Evolutionary conservation across 2,888 invertebrate species (phyloP).

Genomic region (Rhyacophila evoluta): DNA sequence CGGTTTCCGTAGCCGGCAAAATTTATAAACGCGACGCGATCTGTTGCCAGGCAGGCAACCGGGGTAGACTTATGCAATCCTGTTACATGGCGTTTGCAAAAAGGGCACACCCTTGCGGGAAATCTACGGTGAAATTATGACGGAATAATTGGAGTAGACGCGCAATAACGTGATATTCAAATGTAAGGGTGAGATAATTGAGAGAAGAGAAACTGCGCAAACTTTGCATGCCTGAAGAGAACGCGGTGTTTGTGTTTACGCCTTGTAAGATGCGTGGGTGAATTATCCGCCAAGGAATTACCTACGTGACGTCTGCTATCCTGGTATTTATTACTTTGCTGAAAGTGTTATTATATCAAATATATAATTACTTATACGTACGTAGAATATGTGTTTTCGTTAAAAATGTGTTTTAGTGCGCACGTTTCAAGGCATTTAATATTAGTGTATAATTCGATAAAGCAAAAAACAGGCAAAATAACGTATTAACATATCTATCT

Average conservation of each 20-base stretch:
- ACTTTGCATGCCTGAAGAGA: not conserved
- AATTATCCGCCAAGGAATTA: not conserved
- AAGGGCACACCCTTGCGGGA: slow-evolving; percentile 38
- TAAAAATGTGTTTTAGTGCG: not conserved
- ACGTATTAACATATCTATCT: no score
- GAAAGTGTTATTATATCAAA: not conserved
- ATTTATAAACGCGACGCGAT: slow-evolving; percentile 34
- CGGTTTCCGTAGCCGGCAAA: slow-evolving; percentile 20
- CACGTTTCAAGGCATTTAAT: not conserved
- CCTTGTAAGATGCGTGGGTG: not conserved
- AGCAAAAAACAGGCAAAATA: no score
- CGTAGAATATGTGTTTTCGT: not conserved
- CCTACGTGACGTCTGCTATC: not conserved
- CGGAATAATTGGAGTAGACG: slow-evolving; percentile 16
- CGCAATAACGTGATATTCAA: not conserved
- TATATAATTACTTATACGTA: no score
- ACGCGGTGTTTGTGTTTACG: not conserved
- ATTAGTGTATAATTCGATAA: no score
- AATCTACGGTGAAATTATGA: slow-evolving; percentile 27
- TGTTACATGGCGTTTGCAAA: slow-evolving; percentile 16
- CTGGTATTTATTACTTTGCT: not conserved
- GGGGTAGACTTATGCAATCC: slow-evolving; percentile 37
- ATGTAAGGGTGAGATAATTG: not conserved
- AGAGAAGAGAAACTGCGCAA: not conserved
- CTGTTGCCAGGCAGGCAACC: slow-evolving; percentile 45